Evolutionary conservation across 2,113 vertebrate species (phyloP), one percentile per base, ranked within the genome.

Genomic region (Mungos mungo): DNA sequence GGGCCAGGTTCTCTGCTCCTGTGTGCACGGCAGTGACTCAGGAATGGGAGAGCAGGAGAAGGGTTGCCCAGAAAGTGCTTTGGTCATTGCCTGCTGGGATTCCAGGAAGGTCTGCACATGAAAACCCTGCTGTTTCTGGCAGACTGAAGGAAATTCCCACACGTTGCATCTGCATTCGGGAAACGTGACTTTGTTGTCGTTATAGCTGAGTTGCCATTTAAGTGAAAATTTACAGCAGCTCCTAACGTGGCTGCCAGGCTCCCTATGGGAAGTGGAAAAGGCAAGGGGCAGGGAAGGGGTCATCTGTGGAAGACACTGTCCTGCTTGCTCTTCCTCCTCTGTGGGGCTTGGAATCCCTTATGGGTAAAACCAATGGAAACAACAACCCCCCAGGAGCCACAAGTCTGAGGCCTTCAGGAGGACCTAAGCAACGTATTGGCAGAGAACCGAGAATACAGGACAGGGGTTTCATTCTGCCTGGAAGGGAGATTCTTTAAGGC

Each of bases 31-130:
- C 9, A n/a, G 19, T 52, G 54, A 68, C 68, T 79, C 66, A 47
- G 54, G 82, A 77, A 86, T 25, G 85, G 77, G 69, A 11, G 4
- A 27, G 8, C 71, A 25, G 83, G 52, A 60, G 47, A 54, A 88
- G 33, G 29, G 38, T 45, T 35, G n/a, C 33, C 31, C 5, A 35
- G 29, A 21, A n/a, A 35, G 69, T 47, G 54, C 23, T 57, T 66
- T 68, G 23, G 29, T 91, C 65, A 38, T 66, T 74, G 93, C 66
- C 86, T 87, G 88, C 41, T 79, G 57, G 47, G 83, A 86, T 66
- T 80, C 29, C n/a, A 41, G 27, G 4, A 50, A 57, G n/a, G 10
- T 47, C 85, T 88, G 45, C 10, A 35, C n/a, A 23, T 0, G 16
- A 84, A 29, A 33, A 3, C 11, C 3, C 13, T 13, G 2, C 41